Evolutionary conservation across 2,888 invertebrate genomes (phyloP).

Genomic region (Apocheima hispidaria): DNA sequence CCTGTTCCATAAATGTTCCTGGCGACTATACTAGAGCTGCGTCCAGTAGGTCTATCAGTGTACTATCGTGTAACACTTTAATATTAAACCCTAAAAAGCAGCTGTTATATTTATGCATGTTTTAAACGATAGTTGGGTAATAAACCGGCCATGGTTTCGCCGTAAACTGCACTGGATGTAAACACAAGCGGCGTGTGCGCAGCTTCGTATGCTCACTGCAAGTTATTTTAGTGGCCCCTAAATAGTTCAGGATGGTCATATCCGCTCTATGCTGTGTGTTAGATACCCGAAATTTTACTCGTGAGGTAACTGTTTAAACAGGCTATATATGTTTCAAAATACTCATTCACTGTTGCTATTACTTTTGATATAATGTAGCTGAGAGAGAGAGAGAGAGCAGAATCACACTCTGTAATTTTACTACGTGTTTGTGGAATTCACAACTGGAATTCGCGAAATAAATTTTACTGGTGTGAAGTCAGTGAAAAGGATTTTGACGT

Average conservation of each 20-base stretch:
- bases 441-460: too few species aligned
- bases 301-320: not conserved
- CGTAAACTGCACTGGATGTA: slow-evolving; percentile 52
- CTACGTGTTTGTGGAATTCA: too few species aligned
- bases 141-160: slow-evolving; percentile 47
- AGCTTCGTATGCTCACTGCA: slow-evolving; percentile 43
- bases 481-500: too few species aligned
- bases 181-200: slow-evolving; percentile 48
- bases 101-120: slow-evolving; percentile 27
- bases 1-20: not conserved
- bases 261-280: slow-evolving; percentile 33
- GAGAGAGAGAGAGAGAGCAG: too few species aligned
- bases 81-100: slow-evolving; percentile 23
- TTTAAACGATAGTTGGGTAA: slow-evolving; percentile 33
- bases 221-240: slow-evolving; percentile 47
- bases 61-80: slow-evolving; percentile 21
- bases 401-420: too few species aligned
- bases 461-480: too few species aligned
- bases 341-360: too few species aligned
- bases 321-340: not conserved
- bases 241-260: slow-evolving; percentile 50
- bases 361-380: too few species aligned
- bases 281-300: not conserved
- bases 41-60: slow-evolving; percentile 23
- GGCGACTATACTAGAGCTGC: not conserved